These are phyloP conservation scores for Corythornis cristatus DNA, from an alignment of 2,113 vertebrate species.

Conservation along the genomic window DNA sequence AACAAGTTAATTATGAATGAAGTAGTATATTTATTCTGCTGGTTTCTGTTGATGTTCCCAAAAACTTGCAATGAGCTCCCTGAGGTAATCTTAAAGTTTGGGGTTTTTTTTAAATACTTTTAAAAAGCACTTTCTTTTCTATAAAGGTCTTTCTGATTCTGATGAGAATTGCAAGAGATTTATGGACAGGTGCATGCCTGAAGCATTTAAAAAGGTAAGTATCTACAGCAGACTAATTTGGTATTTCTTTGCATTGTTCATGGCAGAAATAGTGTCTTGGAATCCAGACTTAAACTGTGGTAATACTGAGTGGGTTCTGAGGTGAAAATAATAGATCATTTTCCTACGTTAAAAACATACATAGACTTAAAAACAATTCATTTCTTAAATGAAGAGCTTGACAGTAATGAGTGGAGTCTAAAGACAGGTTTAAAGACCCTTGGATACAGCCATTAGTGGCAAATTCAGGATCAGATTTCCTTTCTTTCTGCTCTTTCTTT, in stretches of 20 bases:
- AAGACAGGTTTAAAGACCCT: background rate
- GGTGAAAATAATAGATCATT: background rate
- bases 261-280: background rate
- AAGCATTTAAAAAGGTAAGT: slow-evolving; percentile 98
- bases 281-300: background rate
- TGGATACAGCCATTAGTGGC: background rate
- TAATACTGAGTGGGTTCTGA: background rate
- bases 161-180: slow-evolving; percentile 98
- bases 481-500: background rate
- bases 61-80: background rate
- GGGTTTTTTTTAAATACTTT: background rate
- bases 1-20: background rate
- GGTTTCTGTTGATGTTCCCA: background rate
- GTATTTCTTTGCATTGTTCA: background rate
- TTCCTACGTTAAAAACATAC: background rate
- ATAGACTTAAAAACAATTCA: background rate
- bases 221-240: background rate
- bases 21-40: background rate
- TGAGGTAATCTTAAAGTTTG: background rate
- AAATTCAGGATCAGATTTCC: background rate
- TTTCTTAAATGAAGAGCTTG: background rate
- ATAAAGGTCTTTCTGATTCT: slow-evolving; percentile 91
- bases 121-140: slow-evolving; percentile 28
- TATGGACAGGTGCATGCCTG: slow-evolving; percentile 97
- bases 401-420: background rate